Percentiles rank a stretch among this genome's conserved stretches.
These are phyloP conservation scores for Telmatherina bonti DNA, from an alignment of 2,797 vertebrate species.

Conservation along the genomic window DNA sequence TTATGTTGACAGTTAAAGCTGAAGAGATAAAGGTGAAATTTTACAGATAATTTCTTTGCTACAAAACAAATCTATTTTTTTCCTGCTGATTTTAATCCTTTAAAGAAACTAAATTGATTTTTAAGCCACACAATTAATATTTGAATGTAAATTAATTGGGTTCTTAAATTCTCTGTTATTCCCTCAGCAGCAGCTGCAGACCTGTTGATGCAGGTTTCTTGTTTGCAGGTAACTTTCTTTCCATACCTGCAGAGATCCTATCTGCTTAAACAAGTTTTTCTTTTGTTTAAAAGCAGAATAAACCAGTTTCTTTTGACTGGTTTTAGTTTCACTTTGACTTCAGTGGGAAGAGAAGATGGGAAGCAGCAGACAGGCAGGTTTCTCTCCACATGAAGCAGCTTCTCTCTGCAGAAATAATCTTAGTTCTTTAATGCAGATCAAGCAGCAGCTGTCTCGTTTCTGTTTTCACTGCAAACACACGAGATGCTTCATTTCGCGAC, in stretches of 20 bases:
- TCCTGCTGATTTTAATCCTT: conserved; percentile 24
- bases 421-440: too few relatives aligned
- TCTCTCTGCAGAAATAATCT: too few relatives aligned
- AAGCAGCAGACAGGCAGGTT: too few relatives aligned
- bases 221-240: conserved; percentile 15
- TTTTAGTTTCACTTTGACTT: conserved; percentile 33
- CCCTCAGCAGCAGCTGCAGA: conserved; percentile 28
- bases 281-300: conserved; percentile 6
- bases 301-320: neutral
- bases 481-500: too few relatives aligned
- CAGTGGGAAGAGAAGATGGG: conserved; percentile 1
- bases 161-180: neutral
- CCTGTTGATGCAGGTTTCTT: conserved; percentile 54
- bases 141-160: neutral
- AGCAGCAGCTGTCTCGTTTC: too few relatives aligned
- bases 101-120: conserved; percentile 24
- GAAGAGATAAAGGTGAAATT: conserved; percentile 23
- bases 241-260: conserved; percentile 40
- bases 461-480: too few relatives aligned
- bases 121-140: neutral
- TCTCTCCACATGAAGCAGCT: neutral
- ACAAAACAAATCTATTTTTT: conserved; percentile 11
- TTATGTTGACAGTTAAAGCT: conserved; percentile 14
- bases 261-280: conserved; percentile 41
- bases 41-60: conserved; percentile 27